phyloP scores from a whole-genome alignment of 2,888 invertebrate genomes.

The Cremastinae sp. region DNA sequence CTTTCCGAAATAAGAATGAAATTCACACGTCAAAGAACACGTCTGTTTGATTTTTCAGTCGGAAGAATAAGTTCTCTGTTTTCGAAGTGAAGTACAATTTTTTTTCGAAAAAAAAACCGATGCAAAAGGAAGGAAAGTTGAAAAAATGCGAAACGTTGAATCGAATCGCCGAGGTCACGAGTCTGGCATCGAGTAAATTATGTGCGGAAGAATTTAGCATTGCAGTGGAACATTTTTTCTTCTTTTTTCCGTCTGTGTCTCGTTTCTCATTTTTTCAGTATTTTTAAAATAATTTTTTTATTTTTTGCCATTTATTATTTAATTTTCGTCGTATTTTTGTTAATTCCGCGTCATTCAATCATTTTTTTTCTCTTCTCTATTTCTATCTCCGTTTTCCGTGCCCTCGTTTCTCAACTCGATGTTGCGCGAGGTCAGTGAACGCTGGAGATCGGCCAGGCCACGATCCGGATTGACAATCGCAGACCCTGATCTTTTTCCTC shows the following conservation, averaged over 20 bases:
- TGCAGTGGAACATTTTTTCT: conserved; percentile 32
- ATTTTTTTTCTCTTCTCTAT: conserved; percentile 26
- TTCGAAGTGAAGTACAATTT: conserved; percentile 4
- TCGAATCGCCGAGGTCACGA: conserved; percentile 50
- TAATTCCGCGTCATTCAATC: background rate
- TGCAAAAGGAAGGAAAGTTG: conserved; percentile 20
- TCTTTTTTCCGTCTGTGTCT: conserved; percentile 33
- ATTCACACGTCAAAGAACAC: too few species aligned
- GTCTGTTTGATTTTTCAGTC: too few species aligned
- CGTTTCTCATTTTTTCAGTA: background rate
- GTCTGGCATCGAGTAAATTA: conserved; percentile 58
- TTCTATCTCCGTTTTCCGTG: conserved; percentile 39
- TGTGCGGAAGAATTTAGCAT: conserved; percentile 49
- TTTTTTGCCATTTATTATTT: background rate
- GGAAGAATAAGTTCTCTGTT: background rate
- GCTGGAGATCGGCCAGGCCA: conserved; percentile 53
- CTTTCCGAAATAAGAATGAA: too few species aligned
- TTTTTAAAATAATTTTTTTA: too few species aligned
- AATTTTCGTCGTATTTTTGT: conserved; percentile 19
- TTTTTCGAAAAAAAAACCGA: conserved; percentile 19
- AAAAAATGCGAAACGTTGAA: conserved; percentile 25
- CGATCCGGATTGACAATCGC: conserved; percentile 57
- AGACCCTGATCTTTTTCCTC: conserved; percentile 32
- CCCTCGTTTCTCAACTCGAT: conserved; percentile 59
- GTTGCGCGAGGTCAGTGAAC: conserved; percentile 65